Evolutionary conservation across 1,140 invertebrate genomes (phyloP), one percentile per base, ranked within the genome.

Genomic region (Lithobius niger): DNA sequence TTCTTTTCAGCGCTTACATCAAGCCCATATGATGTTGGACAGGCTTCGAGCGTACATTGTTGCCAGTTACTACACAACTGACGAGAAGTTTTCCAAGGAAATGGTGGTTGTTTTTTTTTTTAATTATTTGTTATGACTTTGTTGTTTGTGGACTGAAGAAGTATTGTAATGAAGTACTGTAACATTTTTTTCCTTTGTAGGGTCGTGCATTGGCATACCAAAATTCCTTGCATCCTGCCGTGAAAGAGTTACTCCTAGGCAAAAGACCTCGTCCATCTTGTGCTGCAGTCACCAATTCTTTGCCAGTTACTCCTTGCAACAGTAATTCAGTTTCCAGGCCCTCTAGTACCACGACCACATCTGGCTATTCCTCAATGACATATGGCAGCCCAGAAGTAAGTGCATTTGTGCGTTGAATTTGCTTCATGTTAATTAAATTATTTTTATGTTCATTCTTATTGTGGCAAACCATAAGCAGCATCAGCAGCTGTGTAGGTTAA

Each of bases 11-110:
- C 22, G 48, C 3, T 50, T 50, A 50, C 22, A 10, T 6, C 24
- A 50, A 25, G 48, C 48, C 16, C 10, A 19, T 13, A 4, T 3
- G 10, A 27, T 50, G 44, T 16, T 50, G 44, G 44, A 55, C 31
- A 24, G 36, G 18, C 22, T 49, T 3, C 43, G 47, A 10, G 47
- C 48, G 3, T 50, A 50, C 27, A 50, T 50, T 10, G 48, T 50
- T 6, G 48, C 48, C 10, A 27, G 48, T 50, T 50, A 50, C 21
- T 50, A 50, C 19, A 27, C 24, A n/a, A 13, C 48, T 50, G 4
- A 3, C 13, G 48, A 26, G 27, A 50, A 50, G 19, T 50, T 26
- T 6, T 15, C 48, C 4, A 6, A 4, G 4, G 48, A 50, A 15
- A 16, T 13, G 24, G 48, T 50, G 21, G 10, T 22, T 19, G 22